These are phyloP conservation scores for Erpobdella octoculata DNA, from an alignment of 2,888 invertebrate genomes.

Conservation along the genomic window DNA sequence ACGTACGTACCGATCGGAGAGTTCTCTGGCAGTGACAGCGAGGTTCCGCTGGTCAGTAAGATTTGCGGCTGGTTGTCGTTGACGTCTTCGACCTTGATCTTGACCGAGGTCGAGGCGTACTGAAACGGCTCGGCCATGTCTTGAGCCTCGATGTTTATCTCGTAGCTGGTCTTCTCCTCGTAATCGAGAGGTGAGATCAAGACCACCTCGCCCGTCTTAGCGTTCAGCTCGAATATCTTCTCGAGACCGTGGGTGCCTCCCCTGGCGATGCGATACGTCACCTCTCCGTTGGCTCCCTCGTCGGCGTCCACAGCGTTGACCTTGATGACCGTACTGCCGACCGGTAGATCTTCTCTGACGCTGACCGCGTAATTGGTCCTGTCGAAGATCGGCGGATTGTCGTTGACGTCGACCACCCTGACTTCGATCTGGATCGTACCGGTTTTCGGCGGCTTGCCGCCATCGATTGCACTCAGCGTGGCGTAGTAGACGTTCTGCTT, in stretches of 20 bases:
- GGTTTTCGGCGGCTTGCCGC: slow-evolving; percentile 34
- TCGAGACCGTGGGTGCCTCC: slow-evolving; percentile 29
- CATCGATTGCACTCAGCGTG: slow-evolving; percentile 35
- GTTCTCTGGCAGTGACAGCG: slow-evolving; percentile 33
- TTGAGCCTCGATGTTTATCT: slow-evolving; percentile 33
- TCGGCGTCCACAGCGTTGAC: slow-evolving; percentile 38
- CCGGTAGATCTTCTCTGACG: slow-evolving; percentile 33
- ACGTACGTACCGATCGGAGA: slow-evolving; percentile 30
- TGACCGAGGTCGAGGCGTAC: slow-evolving; percentile 33
- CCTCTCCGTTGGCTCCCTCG: slow-evolving; percentile 35
- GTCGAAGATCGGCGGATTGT: slow-evolving; percentile 36
- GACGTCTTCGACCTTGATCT: slow-evolving; percentile 33
- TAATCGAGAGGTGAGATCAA: slow-evolving; percentile 34
- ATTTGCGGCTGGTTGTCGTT: slow-evolving; percentile 38
- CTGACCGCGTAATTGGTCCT: slow-evolving; percentile 29
- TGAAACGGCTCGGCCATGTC: slow-evolving; percentile 34
- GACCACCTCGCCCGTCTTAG: slow-evolving; percentile 34
- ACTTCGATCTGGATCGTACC: slow-evolving; percentile 31
- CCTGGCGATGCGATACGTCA: slow-evolving; percentile 34
- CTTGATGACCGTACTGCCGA: slow-evolving; percentile 28
- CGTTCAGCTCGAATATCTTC: slow-evolving; percentile 33
- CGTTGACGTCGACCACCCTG: slow-evolving; percentile 36
- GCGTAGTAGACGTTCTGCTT: slow-evolving; percentile 31
- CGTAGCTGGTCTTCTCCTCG: slow-evolving; percentile 32
- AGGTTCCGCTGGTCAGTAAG: slow-evolving; percentile 31